Conservation (phyloP, 2,797 vertebrate species). For the Lagocephalus sceleratus region DNA sequence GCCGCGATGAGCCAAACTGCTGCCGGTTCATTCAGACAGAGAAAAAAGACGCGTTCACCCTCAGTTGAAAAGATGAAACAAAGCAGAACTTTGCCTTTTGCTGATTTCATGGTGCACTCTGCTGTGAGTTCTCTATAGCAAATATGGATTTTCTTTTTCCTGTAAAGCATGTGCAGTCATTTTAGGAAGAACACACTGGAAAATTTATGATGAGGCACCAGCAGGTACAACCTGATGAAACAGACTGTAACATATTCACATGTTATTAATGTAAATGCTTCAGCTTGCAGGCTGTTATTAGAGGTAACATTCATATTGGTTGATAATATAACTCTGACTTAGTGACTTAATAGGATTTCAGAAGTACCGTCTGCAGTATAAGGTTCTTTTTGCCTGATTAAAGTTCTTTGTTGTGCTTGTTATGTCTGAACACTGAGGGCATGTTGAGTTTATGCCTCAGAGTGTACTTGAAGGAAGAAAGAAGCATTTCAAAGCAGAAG, state of each 20-base stretch:
- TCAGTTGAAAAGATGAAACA: conserved; percentile 28
- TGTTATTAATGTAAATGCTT: conserved; percentile 14
- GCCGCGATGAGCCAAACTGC: conserved; percentile 3
- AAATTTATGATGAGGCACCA: conserved; percentile 8
- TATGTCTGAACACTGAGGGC: too few species aligned
- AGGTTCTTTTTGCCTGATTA: too few species aligned
- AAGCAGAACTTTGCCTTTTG: conserved; percentile 24
- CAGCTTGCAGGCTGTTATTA: background rate
- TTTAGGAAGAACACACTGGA: conserved; percentile 29
- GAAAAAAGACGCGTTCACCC: conserved; percentile 48
- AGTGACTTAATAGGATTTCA: too few species aligned
- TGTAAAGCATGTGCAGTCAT: conserved; percentile 13
- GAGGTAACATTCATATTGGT: too few species aligned
- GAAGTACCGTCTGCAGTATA: too few species aligned
- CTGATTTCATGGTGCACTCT: conserved; percentile 19
- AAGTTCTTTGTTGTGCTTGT: too few species aligned
- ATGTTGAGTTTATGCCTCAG: too few species aligned
- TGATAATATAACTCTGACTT: too few species aligned
- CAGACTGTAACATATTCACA: conserved; percentile 15
- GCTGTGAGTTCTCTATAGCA: conserved; percentile 2
- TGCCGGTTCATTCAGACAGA: conserved; percentile 28
- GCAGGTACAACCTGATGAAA: conserved; percentile 2
- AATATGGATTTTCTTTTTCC: conserved; percentile 7
- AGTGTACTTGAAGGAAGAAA: too few species aligned
- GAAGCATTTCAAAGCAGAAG: too few species aligned